Base-by-base conservation (phyloP, 2,113 vertebrate species). In the Anarhynchus alexandrinus region DNA sequence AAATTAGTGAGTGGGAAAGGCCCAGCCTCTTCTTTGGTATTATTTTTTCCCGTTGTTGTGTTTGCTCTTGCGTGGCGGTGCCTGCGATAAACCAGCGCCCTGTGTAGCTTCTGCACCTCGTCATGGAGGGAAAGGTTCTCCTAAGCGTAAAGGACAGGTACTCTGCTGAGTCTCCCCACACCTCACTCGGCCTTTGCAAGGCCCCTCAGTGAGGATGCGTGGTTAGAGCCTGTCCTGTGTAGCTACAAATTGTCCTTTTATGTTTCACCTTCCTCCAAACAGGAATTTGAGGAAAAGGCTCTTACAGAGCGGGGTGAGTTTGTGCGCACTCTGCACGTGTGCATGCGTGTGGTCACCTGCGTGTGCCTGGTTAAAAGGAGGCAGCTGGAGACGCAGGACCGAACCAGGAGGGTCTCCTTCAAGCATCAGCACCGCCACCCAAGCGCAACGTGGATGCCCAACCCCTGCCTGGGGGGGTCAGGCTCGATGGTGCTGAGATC, bases 301-400 rank as follows among this genome's bases (percentile, higher is more conserved):
- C 14, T 43, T 64, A 6, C 14, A 5, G 30, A 52, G 18, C 1
- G 0, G 7, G 2, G 18, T 2, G 8, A n/a, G 67, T 23, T 8
- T 73, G 32, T 27, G 23, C 16, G 32, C 29, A n/a, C n/a, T 32
- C 22, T 38, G 71, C 3, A 1, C 12, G 34, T 26, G 29, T 12
- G 40, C 43, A 4, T 2, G 55, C 2, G 2, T 52, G 42, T 36
- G 79, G 43, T 12, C 15, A 25, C 34, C 18, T 27, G 57, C 4
- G 0, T 7, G 15, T 47, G 42, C 43, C 62, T 8, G 11, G 12
- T 14, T 15, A 15, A 23, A 59, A 9, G 34, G 23, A 57, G 40
- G 47, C 38, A 55, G 66, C 23, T 51, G 59, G 88, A 62, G 34
- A 73, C 70, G 57, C 43, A 26, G 43, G 74, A 34, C 43, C 1